Conservation (phyloP, 1,140 invertebrate genomes). For the Eurosta solidaginis region DNA sequence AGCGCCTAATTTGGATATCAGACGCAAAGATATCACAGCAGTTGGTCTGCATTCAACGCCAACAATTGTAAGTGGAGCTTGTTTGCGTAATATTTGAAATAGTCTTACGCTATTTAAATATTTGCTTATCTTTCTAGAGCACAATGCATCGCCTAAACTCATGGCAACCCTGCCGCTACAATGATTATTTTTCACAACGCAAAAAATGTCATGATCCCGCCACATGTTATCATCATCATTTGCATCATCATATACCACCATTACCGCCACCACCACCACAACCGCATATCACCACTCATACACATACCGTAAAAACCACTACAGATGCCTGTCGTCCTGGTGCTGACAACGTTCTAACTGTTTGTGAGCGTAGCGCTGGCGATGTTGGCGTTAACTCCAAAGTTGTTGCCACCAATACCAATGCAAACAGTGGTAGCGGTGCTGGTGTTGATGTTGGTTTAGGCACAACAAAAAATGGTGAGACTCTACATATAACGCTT, state of each 20-base stretch:
- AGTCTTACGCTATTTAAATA: neutral
- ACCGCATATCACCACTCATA: constrained; percentile 42
- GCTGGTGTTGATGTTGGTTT: constrained; percentile 34
- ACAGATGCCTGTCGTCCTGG: constrained; percentile 2
- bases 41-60: constrained; percentile 62
- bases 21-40: constrained; percentile 60
- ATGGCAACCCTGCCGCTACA: constrained; percentile 52
- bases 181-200: constrained; percentile 51
- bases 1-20: constrained; percentile 59
- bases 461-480: constrained; percentile 50
- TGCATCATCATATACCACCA: constrained; percentile 42
- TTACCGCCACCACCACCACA: constrained; percentile 33
- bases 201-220: constrained; percentile 52
- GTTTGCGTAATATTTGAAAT: neutral
- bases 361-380: constrained; percentile 45
- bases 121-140: constrained; percentile 36
- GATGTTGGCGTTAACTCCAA: constrained; percentile 31
- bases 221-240: constrained; percentile 38
- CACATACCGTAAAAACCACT: constrained; percentile 50
- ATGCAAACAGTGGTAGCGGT: neutral
- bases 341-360: constrained; percentile 48
- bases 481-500: constrained; percentile 59
- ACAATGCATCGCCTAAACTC: constrained; percentile 48
- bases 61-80: constrained; percentile 45
- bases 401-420: neutral